Conservation (phyloP, 2,113 vertebrate genomes). For the Atrichornis clamosus region DNA sequence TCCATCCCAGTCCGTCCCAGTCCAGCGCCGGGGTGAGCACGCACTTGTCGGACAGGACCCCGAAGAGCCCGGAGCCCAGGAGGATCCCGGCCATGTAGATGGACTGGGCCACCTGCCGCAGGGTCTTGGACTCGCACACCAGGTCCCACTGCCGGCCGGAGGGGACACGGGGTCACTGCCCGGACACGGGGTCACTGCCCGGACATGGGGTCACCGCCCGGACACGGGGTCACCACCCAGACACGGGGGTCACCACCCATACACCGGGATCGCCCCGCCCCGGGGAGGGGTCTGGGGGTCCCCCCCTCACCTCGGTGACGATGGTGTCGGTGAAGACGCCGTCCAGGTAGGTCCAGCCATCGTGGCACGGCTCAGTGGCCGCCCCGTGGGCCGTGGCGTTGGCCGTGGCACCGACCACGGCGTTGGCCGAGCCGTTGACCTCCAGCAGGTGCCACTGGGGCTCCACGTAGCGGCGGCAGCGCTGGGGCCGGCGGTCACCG, state of each 20-base stretch:
- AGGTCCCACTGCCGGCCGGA: neutral
- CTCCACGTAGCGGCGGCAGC: conserved; percentile 66
- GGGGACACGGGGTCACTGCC: neutral
- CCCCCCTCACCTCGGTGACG: neutral
- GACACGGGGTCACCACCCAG: no score
- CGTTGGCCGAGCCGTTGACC: rapidly evolving
- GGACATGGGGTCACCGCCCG: neutral
- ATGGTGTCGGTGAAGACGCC: neutral
- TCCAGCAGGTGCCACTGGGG: neutral
- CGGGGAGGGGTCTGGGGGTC: rapidly evolving
- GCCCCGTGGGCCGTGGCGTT: neutral
- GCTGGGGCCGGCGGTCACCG: neutral
- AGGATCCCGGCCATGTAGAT: neutral
- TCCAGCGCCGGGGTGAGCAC: neutral
- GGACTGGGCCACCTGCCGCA: neutral
- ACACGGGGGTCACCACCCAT: no score
- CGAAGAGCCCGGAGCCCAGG: neutral
- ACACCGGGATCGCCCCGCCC: neutral
- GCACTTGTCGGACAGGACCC: neutral
- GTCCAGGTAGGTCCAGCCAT: neutral
- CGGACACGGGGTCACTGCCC: neutral
- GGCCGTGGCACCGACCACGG: no score
- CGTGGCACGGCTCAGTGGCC: neutral
- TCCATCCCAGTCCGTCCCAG: neutral
- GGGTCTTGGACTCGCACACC: neutral